Conservation (phyloP, 2,888 invertebrate genomes). For the Hydroisotoma schaefferi region DNA sequence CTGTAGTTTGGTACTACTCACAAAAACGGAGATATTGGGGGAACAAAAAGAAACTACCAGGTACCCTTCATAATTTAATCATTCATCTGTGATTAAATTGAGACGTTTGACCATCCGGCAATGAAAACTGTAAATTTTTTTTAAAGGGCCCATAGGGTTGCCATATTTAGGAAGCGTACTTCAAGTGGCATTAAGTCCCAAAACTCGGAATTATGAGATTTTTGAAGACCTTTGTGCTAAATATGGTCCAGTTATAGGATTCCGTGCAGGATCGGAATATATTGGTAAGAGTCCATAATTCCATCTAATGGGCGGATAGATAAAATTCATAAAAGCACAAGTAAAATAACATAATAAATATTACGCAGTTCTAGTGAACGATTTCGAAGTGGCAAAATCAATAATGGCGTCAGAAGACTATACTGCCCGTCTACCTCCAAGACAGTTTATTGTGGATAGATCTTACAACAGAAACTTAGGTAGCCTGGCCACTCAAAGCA, state of each 20-base stretch:
- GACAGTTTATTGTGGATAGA: constrained; percentile 24
- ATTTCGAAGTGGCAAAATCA: constrained; percentile 18
- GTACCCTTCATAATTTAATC: background rate
- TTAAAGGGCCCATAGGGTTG: constrained; percentile 3
- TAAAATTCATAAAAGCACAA: background rate
- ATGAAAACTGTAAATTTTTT: no score
- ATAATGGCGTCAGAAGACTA: constrained; percentile 30
- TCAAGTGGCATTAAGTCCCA: background rate
- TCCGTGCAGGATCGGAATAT: background rate
- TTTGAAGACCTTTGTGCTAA: constrained; percentile 13
- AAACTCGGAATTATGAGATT: constrained; percentile 13
- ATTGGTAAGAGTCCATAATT: background rate
- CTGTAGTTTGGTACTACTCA: background rate
- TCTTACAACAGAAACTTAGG: constrained; percentile 28
- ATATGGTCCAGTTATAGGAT: constrained; percentile 14
- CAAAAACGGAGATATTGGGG: background rate
- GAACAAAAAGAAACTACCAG: constrained; percentile 9
- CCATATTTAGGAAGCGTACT: constrained; percentile 12
- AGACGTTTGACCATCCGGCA: background rate
- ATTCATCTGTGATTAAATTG: background rate
- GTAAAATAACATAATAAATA: background rate
- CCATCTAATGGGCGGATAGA: background rate
- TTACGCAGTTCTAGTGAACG: constrained; percentile 20
- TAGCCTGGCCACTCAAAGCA: background rate
- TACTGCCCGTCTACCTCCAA: constrained; percentile 20